These are phyloP conservation scores for Strigops habroptila DNA, from an alignment of 2,113 vertebrate genomes.

Conservation along the genomic window DNA sequence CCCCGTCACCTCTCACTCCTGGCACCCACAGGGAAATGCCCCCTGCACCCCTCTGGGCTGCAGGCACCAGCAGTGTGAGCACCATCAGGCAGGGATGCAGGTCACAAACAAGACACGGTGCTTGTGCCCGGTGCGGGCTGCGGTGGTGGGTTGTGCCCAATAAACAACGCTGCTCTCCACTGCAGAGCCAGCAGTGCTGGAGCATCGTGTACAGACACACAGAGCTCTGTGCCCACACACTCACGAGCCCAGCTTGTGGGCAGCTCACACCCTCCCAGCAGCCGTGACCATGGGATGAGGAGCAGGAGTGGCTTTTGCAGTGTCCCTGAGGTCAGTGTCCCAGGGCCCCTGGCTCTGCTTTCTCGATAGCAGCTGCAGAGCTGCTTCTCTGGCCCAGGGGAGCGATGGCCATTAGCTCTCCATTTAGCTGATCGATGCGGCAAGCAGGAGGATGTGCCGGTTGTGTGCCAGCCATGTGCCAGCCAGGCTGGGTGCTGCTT, in stretches of 20 bases:
- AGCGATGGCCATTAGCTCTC: not conserved
- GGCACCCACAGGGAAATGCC: rapidly evolving
- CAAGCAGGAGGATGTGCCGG: not conserved
- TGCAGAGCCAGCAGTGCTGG: not conserved
- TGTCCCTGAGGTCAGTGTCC: not conserved
- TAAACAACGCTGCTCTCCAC: not conserved
- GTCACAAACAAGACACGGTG: not conserved
- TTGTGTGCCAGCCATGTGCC: not conserved
- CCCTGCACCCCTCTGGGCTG: not conserved
- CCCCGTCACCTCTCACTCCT: not conserved
- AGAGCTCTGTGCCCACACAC: not conserved
- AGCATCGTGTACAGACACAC: not conserved
- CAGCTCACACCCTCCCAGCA: not conserved
- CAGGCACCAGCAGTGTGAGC: not conserved
- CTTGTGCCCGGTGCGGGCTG: not conserved
- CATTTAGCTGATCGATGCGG: not conserved
- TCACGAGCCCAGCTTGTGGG: not conserved
- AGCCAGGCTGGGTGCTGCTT: not conserved
- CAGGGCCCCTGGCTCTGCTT: rapidly evolving
- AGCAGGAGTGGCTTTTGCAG: not conserved
- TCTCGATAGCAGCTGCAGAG: not conserved
- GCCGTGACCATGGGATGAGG: rapidly evolving
- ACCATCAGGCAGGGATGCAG: not conserved
- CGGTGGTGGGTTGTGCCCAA: rapidly evolving
- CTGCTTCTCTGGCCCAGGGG: not conserved